Evolutionary conservation across 2,797 vertebrate species (phyloP).

Genomic region (Galago senegalensis): DNA sequence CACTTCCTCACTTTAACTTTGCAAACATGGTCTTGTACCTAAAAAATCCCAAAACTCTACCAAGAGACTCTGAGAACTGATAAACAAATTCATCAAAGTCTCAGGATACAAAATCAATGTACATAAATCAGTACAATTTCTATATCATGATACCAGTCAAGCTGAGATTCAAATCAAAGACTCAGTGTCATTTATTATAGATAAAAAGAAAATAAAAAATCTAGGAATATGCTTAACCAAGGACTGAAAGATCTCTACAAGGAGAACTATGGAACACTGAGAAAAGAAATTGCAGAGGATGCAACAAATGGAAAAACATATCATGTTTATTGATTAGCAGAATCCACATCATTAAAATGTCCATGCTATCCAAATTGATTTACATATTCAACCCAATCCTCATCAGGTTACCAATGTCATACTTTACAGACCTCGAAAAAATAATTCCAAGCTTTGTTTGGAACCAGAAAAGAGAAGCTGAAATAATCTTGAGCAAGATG

Average conservation of each 20-base stretch:
- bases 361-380: not conserved
- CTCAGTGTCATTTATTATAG: not conserved
- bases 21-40: not conserved
- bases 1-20: constrained; percentile 52
- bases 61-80: not conserved
- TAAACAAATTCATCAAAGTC: not conserved
- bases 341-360: not conserved
- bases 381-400: not conserved
- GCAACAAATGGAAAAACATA: not conserved
- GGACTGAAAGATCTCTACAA: not conserved
- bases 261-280: not conserved
- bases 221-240: not conserved
- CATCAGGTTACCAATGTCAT: not conserved
- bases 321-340: not conserved
- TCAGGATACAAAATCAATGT: not conserved
- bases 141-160: not conserved
- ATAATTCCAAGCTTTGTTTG: not conserved
- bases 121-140: not conserved
- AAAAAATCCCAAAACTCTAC: not conserved
- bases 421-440: not conserved
- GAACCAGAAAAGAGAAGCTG: not conserved
- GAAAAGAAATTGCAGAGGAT: not conserved
- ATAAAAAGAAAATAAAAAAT: not conserved
- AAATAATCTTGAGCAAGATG: not conserved
- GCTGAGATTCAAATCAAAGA: not conserved